A percentile compares a stretch with the other conserved stretches of the same genome.
Conservation (phyloP, 1,140 invertebrate genomes). For the Agrypnia vestita region DNA sequence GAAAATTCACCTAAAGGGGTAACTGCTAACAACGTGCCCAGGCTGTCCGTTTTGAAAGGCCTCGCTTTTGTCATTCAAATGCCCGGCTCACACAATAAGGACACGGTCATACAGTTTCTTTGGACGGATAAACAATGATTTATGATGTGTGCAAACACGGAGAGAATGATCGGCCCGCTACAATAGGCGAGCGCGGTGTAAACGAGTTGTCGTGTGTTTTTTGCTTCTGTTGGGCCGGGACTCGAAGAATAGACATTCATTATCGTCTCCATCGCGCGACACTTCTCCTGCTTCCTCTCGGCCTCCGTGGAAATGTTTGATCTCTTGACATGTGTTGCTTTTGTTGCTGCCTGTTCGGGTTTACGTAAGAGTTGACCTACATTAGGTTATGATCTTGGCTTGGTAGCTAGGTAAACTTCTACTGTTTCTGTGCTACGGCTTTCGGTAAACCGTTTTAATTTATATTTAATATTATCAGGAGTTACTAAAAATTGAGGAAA, state of each 20-base stretch:
- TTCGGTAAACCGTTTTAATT: too few relatives aligned
- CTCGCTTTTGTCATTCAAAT: conserved; percentile 57
- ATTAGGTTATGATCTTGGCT: not conserved
- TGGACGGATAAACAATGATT: conserved; percentile 55
- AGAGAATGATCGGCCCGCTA: conserved; percentile 37
- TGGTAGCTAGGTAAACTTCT: too few relatives aligned
- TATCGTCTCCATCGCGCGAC: conserved; percentile 9
- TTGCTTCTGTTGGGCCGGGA: conserved; percentile 22
- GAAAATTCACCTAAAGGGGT: too few relatives aligned
- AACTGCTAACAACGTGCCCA: not conserved
- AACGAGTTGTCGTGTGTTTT: conserved; percentile 24
- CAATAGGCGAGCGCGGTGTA: conserved; percentile 20
- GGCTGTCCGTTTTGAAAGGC: not conserved
- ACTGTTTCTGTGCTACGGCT: too few relatives aligned
- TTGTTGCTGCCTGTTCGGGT: not conserved
- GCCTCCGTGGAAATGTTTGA: not conserved
- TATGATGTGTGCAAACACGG: conserved; percentile 60
- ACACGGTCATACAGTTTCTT: conserved; percentile 48
- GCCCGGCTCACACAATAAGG: conserved; percentile 27
- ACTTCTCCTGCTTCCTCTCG: conserved; percentile 6
- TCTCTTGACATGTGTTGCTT: conserved; percentile 4
- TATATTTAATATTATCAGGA: too few relatives aligned
- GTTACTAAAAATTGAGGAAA: too few relatives aligned
- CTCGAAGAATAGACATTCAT: conserved; percentile 7
- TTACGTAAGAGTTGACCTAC: conserved; percentile 3